Base-by-base conservation (phyloP, 2,888 invertebrate species). In the Drosophila helvetica region DNA sequence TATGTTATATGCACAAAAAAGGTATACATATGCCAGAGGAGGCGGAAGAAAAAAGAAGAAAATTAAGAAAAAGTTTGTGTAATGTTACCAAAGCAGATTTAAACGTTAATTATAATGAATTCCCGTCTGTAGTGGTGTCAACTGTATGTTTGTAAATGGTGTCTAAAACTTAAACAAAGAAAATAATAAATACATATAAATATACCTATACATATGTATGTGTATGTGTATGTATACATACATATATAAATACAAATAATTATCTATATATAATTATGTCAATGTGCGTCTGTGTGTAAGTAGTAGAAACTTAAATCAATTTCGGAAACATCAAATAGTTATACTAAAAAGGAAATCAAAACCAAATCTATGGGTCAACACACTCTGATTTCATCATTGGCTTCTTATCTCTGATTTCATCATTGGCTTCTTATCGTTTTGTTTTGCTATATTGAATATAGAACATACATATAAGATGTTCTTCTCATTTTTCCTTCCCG, bases 111-210 rank as follows among this genome's bases (percentile, higher is more conserved):
- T 64, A 64, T 64, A 47, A 48, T 64, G 42, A 54, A 46, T 47
- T 27, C 30, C 43, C 43, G 54, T 43, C 55, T 77, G 75, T 80
- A 79, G 59, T 78, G 63, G 64, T 61, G 38, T 38, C 15, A 64
- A 81, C 56, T 79, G 78, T 76, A 74, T 76, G 76, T 78, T 76
- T 76, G 76, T 81, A 69, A 79, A 80, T 79, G 75, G 86, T 82
- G 81, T 85, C 81, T 82, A 82, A 67, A 68, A 67, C 27, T 55
- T 55, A 55, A 68, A 45, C 25, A 38, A 61, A 61, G 46, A 30
- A 43, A 70, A 53, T 57, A 71, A 58, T 50, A 58, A 70, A 65
- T 48, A 58, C 64, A 65, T 48, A 62, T 27, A 22, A 43, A 38
- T 25, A 30, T 15, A 30, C 3, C 10, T 30, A 30, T 30, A 48